phyloP scores from a whole-genome alignment of 92 coral and sea anemone genomes.

The Galaxea fascicularis region DNA sequence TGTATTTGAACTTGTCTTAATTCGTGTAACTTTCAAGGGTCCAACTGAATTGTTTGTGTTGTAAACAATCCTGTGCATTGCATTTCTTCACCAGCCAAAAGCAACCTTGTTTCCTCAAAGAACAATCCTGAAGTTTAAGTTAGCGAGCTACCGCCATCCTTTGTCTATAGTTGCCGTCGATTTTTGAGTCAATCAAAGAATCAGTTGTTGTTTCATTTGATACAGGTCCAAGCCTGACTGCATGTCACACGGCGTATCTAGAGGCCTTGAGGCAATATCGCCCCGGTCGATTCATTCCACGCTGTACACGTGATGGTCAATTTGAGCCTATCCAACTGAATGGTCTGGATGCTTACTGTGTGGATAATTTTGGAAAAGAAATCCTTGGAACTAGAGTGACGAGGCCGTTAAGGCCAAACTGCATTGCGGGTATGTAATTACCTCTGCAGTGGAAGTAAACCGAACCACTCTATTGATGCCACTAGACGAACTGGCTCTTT shows the following conservation, averaged over 20 bases:
- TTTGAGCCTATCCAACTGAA: conserved; percentile 79
- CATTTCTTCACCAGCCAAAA: background rate
- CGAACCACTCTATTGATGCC: background rate
- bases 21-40: no score
- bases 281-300: conserved; percentile 84
- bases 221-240: conserved; percentile 77
- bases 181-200: background rate
- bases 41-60: background rate
- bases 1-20: no score
- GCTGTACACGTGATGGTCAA: conserved; percentile 81
- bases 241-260: conserved; percentile 75
- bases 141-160: background rate
- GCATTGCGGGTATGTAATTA: conserved; percentile 65
- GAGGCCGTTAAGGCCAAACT: conserved; percentile 83
- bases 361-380: conserved; percentile 80
- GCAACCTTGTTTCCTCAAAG: background rate
- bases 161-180: background rate
- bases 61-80: no score
- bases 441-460: no score
- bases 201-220: background rate
- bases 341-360: conserved; percentile 76
- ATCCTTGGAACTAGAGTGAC: conserved; percentile 79
- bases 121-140: no score
- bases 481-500: background rate
- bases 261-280: conserved; percentile 65